Evolutionary conservation across 2,888 invertebrate species (phyloP).

Genomic region (Cynaeus angustus): DNA sequence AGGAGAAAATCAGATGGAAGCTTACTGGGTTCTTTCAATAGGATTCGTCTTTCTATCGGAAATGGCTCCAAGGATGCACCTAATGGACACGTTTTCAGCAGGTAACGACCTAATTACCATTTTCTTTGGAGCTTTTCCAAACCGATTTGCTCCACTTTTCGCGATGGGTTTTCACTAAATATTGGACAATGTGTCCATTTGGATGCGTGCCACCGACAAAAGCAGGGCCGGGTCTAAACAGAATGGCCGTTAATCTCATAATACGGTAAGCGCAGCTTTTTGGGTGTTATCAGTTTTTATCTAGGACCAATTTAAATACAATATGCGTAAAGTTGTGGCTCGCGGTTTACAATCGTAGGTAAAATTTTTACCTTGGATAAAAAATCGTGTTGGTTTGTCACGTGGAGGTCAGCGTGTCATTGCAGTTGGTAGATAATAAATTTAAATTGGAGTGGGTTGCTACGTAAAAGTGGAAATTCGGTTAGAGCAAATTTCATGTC

Average conservation of each 20-base stretch:
- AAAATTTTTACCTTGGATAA: constrained; percentile 8
- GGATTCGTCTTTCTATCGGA: constrained; percentile 73
- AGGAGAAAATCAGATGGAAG: constrained; percentile 69
- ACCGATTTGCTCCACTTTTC: constrained; percentile 10
- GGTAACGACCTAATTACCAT: constrained; percentile 53
- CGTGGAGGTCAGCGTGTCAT: constrained; percentile 28
- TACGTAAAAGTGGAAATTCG: not conserved
- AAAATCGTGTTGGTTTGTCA: constrained; percentile 10
- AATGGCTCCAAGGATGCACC: constrained; percentile 59
- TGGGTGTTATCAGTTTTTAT: not conserved
- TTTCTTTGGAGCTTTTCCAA: constrained; percentile 23
- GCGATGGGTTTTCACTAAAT: not conserved
- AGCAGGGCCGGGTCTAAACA: not conserved
- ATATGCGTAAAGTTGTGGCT: constrained; percentile 3
- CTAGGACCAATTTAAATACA: constrained; percentile 2
- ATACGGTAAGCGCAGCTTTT: not conserved
- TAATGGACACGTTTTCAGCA: constrained; percentile 62
- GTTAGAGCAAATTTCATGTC: not conserved
- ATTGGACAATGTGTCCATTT: constrained; percentile 4
- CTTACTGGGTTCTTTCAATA: constrained; percentile 74
- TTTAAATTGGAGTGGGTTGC: constrained; percentile 17
- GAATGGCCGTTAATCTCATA: not conserved
- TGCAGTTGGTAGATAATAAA: constrained; percentile 29
- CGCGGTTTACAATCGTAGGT: not conserved
- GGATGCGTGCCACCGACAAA: constrained; percentile 5